These are phyloP conservation scores for Struthio camelus DNA, from an alignment of 2,113 vertebrate species.

Conservation along the genomic window DNA sequence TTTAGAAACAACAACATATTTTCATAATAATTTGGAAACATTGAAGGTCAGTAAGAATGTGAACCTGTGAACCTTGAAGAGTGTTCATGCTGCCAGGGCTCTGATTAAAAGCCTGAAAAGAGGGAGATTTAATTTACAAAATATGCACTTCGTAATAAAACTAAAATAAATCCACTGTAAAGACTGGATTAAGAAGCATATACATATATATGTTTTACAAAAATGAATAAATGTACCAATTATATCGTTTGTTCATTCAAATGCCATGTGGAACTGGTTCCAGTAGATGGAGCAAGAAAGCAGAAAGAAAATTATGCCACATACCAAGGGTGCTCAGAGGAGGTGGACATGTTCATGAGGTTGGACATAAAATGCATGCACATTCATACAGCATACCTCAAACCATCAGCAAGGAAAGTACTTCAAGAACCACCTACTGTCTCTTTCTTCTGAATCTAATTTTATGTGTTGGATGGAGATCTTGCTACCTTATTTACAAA, in stretches of 20 bases:
- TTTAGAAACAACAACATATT: background rate
- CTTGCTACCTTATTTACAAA: background rate
- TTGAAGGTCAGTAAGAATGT: background rate
- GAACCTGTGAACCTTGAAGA: background rate
- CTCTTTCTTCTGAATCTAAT: background rate
- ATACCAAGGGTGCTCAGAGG: background rate
- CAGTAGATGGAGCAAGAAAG: conserved; percentile 60
- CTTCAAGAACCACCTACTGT: background rate
- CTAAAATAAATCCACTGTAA: background rate
- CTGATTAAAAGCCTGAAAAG: background rate
- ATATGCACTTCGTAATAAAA: background rate
- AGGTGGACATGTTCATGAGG: background rate
- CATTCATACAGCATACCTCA: fast-evolving
- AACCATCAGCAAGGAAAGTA: background rate
- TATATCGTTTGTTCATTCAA: background rate
- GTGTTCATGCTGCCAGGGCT: background rate
- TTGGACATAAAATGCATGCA: background rate
- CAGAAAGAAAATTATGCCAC: background rate
- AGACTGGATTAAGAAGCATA: background rate
- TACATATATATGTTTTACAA: background rate
- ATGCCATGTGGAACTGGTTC: background rate
- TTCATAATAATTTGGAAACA: background rate
- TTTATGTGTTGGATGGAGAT: background rate
- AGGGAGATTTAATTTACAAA: background rate
- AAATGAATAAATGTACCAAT: background rate